phyloP scores from a whole-genome alignment of 1,140 invertebrate species.

The Holotrichia oblita region DNA sequence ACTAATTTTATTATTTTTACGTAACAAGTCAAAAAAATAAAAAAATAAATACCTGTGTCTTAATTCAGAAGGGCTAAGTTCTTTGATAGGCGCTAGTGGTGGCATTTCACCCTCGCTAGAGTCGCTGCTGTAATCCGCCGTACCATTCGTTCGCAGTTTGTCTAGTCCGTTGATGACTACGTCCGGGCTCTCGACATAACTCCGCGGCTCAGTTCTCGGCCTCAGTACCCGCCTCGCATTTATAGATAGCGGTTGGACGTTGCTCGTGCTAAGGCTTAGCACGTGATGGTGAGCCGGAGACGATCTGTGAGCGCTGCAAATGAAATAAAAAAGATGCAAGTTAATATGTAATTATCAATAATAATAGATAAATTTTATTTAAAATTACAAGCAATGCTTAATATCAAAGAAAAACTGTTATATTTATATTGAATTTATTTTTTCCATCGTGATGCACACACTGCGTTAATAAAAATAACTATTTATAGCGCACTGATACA shows the following conservation, averaged over 20 bases:
- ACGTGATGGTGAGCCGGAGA: slow-evolving; percentile 18
- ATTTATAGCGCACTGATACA: too few species aligned
- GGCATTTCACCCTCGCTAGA: slow-evolving; percentile 70
- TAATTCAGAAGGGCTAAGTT: slow-evolving; percentile 76
- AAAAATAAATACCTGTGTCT: slow-evolving; percentile 55
- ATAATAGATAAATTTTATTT: background rate
- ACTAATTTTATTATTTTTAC: too few species aligned
- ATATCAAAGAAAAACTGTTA: too few species aligned
- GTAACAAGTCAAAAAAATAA: background rate
- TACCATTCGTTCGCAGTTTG: slow-evolving; percentile 62
- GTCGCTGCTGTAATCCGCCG: slow-evolving; percentile 62
- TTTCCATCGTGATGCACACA: too few species aligned
- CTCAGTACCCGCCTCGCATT: slow-evolving; percentile 71
- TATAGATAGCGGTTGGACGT: slow-evolving; percentile 14
- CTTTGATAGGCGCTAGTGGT: slow-evolving; percentile 70
- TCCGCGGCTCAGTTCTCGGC: slow-evolving; percentile 79
- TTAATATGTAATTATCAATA: background rate
- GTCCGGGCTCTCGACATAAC: slow-evolving; percentile 77
- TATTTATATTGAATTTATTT: too few species aligned
- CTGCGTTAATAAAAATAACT: too few species aligned
- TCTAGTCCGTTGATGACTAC: slow-evolving; percentile 68
- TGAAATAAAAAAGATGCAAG: background rate
- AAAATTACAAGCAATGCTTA: too few species aligned
- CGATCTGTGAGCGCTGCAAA: slow-evolving; percentile 17
- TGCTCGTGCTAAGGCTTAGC: background rate